Evolutionary conservation across 1,140 invertebrate species (phyloP), one percentile per base, ranked within the genome.

Genomic region (Lucilia cuprina): DNA sequence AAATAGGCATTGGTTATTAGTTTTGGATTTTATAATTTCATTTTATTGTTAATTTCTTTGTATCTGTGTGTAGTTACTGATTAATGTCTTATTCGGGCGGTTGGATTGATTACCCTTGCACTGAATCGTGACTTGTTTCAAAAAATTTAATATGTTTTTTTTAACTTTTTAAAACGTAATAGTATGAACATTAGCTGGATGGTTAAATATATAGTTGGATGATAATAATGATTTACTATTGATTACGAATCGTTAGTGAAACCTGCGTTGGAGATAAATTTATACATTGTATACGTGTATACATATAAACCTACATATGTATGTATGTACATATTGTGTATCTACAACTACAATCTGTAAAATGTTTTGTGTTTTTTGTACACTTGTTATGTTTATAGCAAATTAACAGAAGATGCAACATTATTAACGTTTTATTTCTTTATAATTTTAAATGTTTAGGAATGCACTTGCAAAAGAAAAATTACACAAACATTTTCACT

Each of bases 401-500:
- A 60, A 17, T n/a, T n/a, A n/a, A n/a, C 14, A n/a, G 55, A 60
- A 60, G 55, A 60, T 60, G 14, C 55, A 60, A 60, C 55, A 12
- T 70, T 70, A 70, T 70, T 60, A 70, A 70, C 19, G 65, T 19
- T 70, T 70, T 70, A 70, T 70, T 70, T 70, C 21, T 70, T 21
- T 70, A 21, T 55, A 17, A 55, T 55, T 70, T 19, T 2, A 70
- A 21, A 70, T 70, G n/a, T 70, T 70, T 70, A 19, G 8, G 17
- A 9, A 21, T 21, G 14, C 7, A 5, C n/a, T 60, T 60, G 55
- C 55, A n/a, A 41, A 41, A 41, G 10, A 41, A 41, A 41, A 41
- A 41, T 60, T 17, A 60, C 14, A 7, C 55, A 14, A 60, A 60
- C 55, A 60, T 60, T 60, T 41, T 60, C 55, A 60, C 55, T n/a